Base-by-base conservation (phyloP, 2,888 invertebrate genomes). In the Cremastobaeus sp. region DNA sequence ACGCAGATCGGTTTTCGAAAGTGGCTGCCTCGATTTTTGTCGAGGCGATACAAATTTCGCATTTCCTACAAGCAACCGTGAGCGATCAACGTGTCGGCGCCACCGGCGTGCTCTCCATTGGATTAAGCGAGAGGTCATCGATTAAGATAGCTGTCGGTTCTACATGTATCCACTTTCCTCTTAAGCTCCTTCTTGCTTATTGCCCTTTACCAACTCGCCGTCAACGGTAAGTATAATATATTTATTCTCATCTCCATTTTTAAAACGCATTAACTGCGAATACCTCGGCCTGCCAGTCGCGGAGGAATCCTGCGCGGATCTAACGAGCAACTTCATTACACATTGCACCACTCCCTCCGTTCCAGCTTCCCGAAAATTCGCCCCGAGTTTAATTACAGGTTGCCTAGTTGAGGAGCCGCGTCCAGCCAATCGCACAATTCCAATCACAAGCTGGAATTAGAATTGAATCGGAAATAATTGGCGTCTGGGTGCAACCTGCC, bases 51-150 rank as follows among this genome's bases (percentile, higher is more conserved):
- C 20, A 45, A 48, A 60, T 60, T 55, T 35, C 39, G 59, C 28
- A 66, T 52, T 73, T 64, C 39, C 65, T 59, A 21, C 52, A 57
- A 60, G 55, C 34, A 64, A 52, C 43, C 55, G 65, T 50, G 62
- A 69, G 25, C 71, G 64, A 64, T 68, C 59, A 59, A 60, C 59
- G 72, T 69, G 69, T 65, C 76, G 62, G 69, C 55, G 76, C 69
- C 66, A 73, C 78, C 73, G 72, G 71, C 74, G 55, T 37, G 64
- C 74, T 77, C 70, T 73, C 41, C 76, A 62, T 68, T 76, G 79
- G 82, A 81, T 83, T 81, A 81, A 83, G 79, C 78, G 79, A 82
- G 81, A 81, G 83, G 83, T 83, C 83, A 82, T 81, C 81, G 82
- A 84, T 84, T 83, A 82, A 84, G 83, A 83, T 83, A 83, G 81